A percentile compares a stretch with the other conserved stretches of the same genome.
Evolutionary conservation across 2,113 vertebrate genomes (phyloP).

Genomic region (Girardinichthys multiradiatus): DNA sequence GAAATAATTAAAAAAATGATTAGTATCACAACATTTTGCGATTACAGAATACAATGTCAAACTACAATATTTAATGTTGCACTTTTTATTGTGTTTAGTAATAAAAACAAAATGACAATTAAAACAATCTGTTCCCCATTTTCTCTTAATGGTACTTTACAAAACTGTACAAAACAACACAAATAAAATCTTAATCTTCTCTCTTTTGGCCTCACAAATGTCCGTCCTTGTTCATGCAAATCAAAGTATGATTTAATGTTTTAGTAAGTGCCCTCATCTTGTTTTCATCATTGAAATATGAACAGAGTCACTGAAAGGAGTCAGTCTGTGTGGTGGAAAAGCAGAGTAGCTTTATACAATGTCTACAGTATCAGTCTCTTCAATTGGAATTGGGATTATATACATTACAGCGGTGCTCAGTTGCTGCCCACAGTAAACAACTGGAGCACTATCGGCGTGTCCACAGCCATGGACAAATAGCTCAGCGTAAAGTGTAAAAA

Average conservation of each 20-base stretch:
- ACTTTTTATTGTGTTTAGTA: constrained; percentile 46
- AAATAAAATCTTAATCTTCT: constrained; percentile 19
- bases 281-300: constrained; percentile 16
- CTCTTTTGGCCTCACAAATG: constrained; percentile 36
- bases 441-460: neutral
- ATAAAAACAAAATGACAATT: constrained; percentile 30
- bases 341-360: constrained; percentile 29
- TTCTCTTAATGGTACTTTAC: constrained; percentile 8
- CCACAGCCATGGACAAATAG: neutral
- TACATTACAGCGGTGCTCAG: constrained; percentile 11
- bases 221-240: constrained; percentile 4
- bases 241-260: constrained; percentile 30
- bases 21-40: neutral
- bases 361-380: constrained; percentile 17
- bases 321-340: neutral
- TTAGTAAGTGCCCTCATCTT: constrained; percentile 12
- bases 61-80: neutral
- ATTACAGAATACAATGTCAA: constrained; percentile 5
- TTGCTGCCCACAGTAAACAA: neutral
- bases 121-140: neutral
- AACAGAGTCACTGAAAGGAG: constrained; percentile 29
- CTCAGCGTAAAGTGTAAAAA: constrained; percentile 1
- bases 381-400: constrained; percentile 8
- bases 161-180: constrained; percentile 67
- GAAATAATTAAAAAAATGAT: neutral